A percentile compares a stretch with the other conserved stretches of the same genome.
Evolutionary conservation across 2,888 invertebrate genomes (phyloP).

Genomic region (Amphipoea oculea): DNA sequence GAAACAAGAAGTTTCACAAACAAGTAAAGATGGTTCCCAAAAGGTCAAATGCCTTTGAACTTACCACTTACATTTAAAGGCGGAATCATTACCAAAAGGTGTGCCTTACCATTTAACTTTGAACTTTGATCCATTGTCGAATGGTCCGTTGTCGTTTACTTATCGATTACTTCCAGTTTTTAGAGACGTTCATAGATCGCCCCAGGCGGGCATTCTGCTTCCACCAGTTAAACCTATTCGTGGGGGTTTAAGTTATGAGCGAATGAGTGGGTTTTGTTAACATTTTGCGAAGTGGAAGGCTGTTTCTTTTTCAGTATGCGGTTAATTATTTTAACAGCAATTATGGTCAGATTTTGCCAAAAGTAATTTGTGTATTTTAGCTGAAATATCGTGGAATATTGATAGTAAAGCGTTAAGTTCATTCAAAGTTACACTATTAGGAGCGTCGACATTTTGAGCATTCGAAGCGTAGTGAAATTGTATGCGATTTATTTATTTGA

Average conservation of each 20-base stretch:
- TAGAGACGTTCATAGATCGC: constrained; percentile 85
- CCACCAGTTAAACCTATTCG: constrained; percentile 72
- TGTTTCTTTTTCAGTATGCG: background rate
- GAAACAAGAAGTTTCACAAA: background rate
- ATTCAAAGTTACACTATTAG: background rate
- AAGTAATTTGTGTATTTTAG: background rate
- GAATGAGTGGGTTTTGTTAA: background rate
- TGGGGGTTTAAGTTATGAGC: constrained; percentile 36
- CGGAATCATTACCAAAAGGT: constrained; percentile 45
- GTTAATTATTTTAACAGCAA: background rate
- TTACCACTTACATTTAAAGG: constrained; percentile 26
- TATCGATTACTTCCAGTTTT: constrained; percentile 83
- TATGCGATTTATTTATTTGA: background rate
- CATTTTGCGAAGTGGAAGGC: background rate
- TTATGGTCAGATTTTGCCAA: too few relatives aligned
- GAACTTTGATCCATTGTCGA: constrained; percentile 70
- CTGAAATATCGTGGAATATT: too few relatives aligned
- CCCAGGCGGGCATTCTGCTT: constrained; percentile 75
- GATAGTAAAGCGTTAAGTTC: background rate
- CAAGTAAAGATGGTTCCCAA: background rate
- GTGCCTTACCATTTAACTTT: constrained; percentile 57
- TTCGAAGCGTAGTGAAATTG: background rate
- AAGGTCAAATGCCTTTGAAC: constrained; percentile 6
- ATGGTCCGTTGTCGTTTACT: constrained; percentile 73
- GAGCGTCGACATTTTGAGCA: background rate